Evolutionary conservation across 1,140 invertebrate species (phyloP), one percentile per base, ranked within the genome.

Genomic region (Bombus balteatus): DNA sequence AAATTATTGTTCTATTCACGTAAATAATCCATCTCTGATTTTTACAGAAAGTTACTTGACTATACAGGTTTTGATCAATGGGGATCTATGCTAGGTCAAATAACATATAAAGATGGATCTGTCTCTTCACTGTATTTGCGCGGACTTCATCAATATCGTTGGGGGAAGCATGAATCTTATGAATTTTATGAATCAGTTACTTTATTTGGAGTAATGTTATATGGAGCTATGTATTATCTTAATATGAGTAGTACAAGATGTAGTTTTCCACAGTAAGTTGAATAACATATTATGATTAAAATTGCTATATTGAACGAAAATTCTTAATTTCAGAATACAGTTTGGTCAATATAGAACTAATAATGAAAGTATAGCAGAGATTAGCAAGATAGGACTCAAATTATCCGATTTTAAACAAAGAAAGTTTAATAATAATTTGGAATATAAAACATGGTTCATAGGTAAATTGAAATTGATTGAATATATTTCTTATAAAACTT

Each of bases 21-120:
- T 53, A 39, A 77, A 25, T 65, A 9, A 25, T 78, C 12, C 10
- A 71, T 83, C 47, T 25, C 34, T 83, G 57, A 62, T 71, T 86
- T 80, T 89, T 88, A 39, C 70, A 92, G 90, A 79, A 94, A 92
- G 47, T 84, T 90, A 39, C 57, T 92, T 10, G 76, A 92, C 9
- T 84, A 90, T 10, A 85, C 86, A n/a, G 94, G 94, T 66, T 96
- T 96, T 89, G 95, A 96, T 86, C 96, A 96, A 87, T 96, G 94
- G 93, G 96, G 96, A 71, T 94, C 95, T 75, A 82, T 96, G 25
- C 86, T 94, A 53, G 96, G 96, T 3, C 88, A 92, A 83, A 76
- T 96, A 28, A 92, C 87, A 10, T 91, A 92, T 37, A 93, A 94
- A 66, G 93, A 94, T 65, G 87, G 88, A 81, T 66, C 80, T 47